These are phyloP conservation scores for Drosophila nasuta DNA, from an alignment of 1,140 invertebrate genomes.

Conservation along the genomic window DNA sequence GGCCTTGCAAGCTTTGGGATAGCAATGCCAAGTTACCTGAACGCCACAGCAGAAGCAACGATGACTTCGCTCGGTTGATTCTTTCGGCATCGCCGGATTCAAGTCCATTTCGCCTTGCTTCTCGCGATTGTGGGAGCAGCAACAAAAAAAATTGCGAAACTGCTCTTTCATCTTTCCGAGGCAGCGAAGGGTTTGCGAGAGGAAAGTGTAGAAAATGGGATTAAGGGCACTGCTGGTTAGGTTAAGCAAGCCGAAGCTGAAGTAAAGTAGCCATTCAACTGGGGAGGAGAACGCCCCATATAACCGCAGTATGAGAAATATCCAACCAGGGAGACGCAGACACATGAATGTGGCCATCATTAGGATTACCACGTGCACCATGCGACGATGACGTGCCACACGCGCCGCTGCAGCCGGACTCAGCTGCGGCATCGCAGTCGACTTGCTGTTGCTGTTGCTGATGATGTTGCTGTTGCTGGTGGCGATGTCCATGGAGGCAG, in stretches of 20 bases:
- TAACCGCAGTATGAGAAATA: conserved; percentile 85
- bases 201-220: conserved; percentile 87
- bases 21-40: conserved; percentile 57
- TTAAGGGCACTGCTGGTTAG: conserved; percentile 86
- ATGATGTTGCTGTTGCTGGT: background rate
- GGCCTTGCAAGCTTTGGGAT: background rate
- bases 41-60: conserved; percentile 51
- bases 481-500: conserved; percentile 35
- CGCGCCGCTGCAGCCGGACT: conserved; percentile 54
- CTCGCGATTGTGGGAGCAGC: background rate
- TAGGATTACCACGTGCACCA: conserved; percentile 86
- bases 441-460: background rate
- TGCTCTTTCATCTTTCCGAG: conserved; percentile 48
- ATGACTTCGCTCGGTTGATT: background rate
- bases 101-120: background rate
- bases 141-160: conserved; percentile 16
- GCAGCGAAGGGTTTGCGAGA: conserved; percentile 85
- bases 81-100: conserved; percentile 53
- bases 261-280: conserved; percentile 85
- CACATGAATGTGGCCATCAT: conserved; percentile 86
- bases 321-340: conserved; percentile 86
- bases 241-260: conserved; percentile 85
- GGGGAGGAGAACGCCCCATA: conserved; percentile 65
- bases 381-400: conserved; percentile 85
- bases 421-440: background rate